Conservation (phyloP, 1,140 invertebrate species). For the Odontomachus brunneus region DNA sequence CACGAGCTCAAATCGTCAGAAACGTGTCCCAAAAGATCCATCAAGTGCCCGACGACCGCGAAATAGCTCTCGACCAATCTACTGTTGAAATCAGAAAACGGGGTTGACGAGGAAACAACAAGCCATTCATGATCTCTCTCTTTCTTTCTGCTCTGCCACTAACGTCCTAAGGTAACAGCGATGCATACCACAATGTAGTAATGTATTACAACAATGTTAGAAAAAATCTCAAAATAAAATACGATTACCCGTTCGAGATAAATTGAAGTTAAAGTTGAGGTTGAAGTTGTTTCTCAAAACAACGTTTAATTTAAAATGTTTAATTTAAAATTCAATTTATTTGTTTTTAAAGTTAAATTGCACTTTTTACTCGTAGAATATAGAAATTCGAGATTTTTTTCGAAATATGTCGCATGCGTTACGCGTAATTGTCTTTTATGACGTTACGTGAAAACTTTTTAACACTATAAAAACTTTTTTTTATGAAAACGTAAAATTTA, state of each 20-base stretch:
- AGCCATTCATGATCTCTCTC: constrained; percentile 35
- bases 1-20: constrained; percentile 30
- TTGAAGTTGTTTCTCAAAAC: too few relatives aligned
- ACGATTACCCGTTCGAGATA: neutral
- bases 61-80: constrained; percentile 72
- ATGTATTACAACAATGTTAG: neutral
- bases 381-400: neutral
- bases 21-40: constrained; percentile 69
- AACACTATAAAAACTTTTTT: constrained; percentile 24
- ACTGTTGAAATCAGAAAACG: constrained; percentile 68
- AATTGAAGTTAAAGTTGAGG: neutral
- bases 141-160: too few relatives aligned
- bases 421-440: constrained; percentile 12
- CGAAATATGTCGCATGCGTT: neutral
- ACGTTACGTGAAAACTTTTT: neutral
- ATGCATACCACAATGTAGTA: neutral
- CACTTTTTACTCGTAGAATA: neutral
- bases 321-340: too few relatives aligned
- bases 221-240: constrained; percentile 3
- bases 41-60: constrained; percentile 70
- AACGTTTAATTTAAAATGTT: too few relatives aligned
- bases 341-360: neutral
- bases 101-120: constrained; percentile 46
- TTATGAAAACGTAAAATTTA: constrained; percentile 18
- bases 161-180: neutral